Base-by-base conservation (phyloP, 1,140 invertebrate species). In the Brachionus plicatilis region DNA sequence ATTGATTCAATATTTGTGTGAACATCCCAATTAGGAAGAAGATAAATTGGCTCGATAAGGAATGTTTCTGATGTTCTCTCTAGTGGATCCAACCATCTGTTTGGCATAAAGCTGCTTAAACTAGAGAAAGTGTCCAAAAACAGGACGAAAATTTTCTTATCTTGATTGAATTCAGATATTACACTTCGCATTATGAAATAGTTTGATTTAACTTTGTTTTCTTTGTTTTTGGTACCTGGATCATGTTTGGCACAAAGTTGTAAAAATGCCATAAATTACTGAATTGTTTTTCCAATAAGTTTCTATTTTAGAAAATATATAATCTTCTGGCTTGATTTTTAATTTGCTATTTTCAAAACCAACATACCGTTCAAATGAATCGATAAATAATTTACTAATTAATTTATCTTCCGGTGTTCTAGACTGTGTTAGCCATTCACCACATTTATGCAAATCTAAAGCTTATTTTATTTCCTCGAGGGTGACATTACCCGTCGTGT, bases 41-140 rank as follows among this genome's bases (percentile, higher is more conserved):
- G 17, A 72, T 72, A 72, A 47, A 72, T 72, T 43, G 68, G 68
- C 8, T 72, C 68, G 7, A 72, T 43, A 1, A 43, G 9, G 0
- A 17, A 20, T 72, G 41, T 1, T 17, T 72, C 41, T 0, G 33
- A 43, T 11, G 68, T 3, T 72, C 7, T 72, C 37, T 43, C 8
- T 72, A 7, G 20, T n/a, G 68, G 68, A 6, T 72, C 68, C 0
- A 9, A 0, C 17, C 33, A 72, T 43, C 8, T 72, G 2, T 41
- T 72, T 43, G 68, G 68, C 68, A 72, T 72, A 72, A 72, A 72
- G 9, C 41, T 72, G 5, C 33, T 72, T 7, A 72, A 72, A 72
- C 33, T 43, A 41, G 68, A 72, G 9, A 72, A 72, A 0, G 68
- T 72, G 8, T 72, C 68, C 37, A 72, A 72, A 72, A 72, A 72